Evolutionary conservation across 2,888 invertebrate genomes (phyloP).

Genomic region (Lamellibrachia columna): DNA sequence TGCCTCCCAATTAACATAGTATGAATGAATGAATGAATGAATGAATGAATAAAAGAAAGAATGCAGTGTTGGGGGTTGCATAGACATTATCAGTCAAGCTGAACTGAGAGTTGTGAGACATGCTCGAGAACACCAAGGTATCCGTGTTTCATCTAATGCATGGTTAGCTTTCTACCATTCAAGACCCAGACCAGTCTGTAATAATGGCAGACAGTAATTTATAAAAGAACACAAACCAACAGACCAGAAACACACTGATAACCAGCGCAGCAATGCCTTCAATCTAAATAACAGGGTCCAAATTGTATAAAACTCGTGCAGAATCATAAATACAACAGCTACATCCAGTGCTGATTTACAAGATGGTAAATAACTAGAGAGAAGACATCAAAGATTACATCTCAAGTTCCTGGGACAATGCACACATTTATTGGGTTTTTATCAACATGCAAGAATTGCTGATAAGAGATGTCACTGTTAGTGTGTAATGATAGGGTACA

Average conservation of each 20-base stretch:
- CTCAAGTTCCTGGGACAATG: not conserved
- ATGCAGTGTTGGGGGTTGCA: not conserved
- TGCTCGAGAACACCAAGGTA: too few species aligned
- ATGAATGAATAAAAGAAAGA: not conserved
- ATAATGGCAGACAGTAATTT: too few species aligned
- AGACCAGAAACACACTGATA: not conserved
- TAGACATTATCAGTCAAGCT: not conserved
- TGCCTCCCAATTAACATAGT: not conserved
- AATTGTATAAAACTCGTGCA: not conserved
- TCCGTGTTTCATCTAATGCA: too few species aligned
- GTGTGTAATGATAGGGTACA: not conserved
- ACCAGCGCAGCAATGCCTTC: not conserved
- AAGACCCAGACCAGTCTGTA: too few species aligned
- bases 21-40: not conserved
- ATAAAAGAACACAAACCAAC: not conserved
- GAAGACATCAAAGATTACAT: conserved; percentile 2
- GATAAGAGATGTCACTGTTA: not conserved
- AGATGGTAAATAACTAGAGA: not conserved
- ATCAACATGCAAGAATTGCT: not conserved
- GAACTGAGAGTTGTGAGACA: not conserved
- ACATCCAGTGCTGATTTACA: not conserved
- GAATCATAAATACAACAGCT: not conserved
- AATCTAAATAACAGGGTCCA: not conserved
- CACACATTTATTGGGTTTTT: not conserved
- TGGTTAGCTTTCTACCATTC: too few species aligned